Base-by-base conservation (phyloP, 1,140 invertebrate genomes). In the Sarcophaga bullata region DNA sequence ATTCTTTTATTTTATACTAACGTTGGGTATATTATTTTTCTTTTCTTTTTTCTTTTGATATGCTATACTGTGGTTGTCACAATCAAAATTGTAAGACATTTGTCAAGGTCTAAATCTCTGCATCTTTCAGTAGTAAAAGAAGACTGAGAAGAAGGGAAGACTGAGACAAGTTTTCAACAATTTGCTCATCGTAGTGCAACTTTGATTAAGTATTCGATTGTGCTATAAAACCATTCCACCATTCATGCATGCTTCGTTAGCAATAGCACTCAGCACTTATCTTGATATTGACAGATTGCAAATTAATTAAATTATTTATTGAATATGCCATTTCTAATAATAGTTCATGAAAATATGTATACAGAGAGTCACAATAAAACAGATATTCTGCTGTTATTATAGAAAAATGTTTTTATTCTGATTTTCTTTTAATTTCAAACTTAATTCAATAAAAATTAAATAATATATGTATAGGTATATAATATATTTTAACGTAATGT, bases 251-350 rank as follows among this genome's bases (percentile, higher is more conserved):
- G 17, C 62, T 9, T 68, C 62, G 62, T 68, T 68, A 15, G 46
- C 1, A 48, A 3, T 19, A 76, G 8, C 46, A 76, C 46, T 48
- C 46, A 76, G 10, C 17, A 50, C 25, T 37, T 76, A 48, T 50
- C 3, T 48, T 1, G n/a, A 47, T 37, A 37, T 75, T 76, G 46
- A 37, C 47, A 76, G 15, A 13, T 25, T 37, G 47, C 11, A 75
- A 76, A 76, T 15, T 48, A 76, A 76, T 48, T 50, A 19, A 76
- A 19, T 68, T 7, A 68, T 68, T 68, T 68, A 68, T 68, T 68
- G 10, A 68, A 37, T 4, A 37, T 37, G 4, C 25, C 25, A 2
- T 37, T 37, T 37, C 25, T 37, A 37, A 37, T 37, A 37, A 37
- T 37, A 37, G 25, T n/a, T n/a, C n/a, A n/a, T n/a, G n/a, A n/a